Evolutionary conservation across 2,113 vertebrate genomes (phyloP), one percentile per base, ranked within the genome.

Genomic region (Gobiocypris rarus): DNA sequence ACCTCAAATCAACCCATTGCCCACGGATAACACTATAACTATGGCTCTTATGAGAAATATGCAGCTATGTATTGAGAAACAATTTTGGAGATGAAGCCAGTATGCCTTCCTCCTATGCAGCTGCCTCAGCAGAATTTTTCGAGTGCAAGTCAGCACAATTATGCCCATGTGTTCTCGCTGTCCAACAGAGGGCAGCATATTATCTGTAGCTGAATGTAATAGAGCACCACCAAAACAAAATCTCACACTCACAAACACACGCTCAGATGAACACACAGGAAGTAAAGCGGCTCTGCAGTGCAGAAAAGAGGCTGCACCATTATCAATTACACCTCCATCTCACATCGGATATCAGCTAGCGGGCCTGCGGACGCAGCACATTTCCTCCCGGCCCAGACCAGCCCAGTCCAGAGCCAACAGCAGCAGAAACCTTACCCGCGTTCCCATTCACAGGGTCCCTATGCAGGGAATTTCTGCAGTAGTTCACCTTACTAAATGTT

Each of bases 251-350:
- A 82, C 71, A 82, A 56, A 75, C 69, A 84, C 77, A 71, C 61
- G 19, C 59, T 81, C 59, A 75, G 80, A 83, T 70, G 59, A 59
- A 75, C 84, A 82, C 34, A 61, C 54, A 86, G 58, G 73, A 28
- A 54, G 59, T 87, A 89, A 91, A 81, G 84, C 84, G 89, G 88
- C 88, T 89, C 89, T 91, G 88, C 86, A 88, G 89, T 87, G 77
- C 77, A 88, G 80, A 91, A 88, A 88, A 83, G 87, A 87, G 73
- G 73, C 79, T 86, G 87, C 89, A 83, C 81, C 65, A 63, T 90
- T 91, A 93, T 91, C 88, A 92, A 92, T 92, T 89, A 90, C 92
- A 85, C 88, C 78, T 83, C 58, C 1, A 56, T 92, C 86, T 91
- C 79, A 87, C 91, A 78, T 67, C 70, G 56, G 59, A 81, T 45